Base-by-base conservation (phyloP, 2,113 vertebrate species). In the Mustela lutreola region DNA sequence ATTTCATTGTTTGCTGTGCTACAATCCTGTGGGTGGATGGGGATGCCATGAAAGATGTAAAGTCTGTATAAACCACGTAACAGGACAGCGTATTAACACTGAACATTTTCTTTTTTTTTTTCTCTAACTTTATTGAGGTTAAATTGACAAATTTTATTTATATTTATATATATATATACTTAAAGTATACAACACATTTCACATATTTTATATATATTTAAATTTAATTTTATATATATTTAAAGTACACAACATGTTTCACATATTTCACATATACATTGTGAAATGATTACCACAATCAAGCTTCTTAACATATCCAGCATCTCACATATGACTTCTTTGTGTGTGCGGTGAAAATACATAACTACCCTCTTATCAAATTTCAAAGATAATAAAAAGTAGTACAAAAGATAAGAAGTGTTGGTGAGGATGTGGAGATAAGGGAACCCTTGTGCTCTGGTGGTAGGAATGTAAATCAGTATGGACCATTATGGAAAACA, bases 1-100 rank as follows among this genome's bases (percentile, higher is more conserved):
- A 98, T 99, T 98, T 98, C 86, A 97, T 98, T 98, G 98, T 99
- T 99, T 99, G 98, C 97, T 98, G 97, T 99, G 80, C 98, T 98
- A 97, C 98, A 98, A 97, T 98, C 99, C 98, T 97, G 98, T 98
- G 97, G 99, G 99, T 99, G 99, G 98, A 99, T 98, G 98, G 98
- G 98, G 99, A 98, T 96, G 98, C 98, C 87, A 95, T 99, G 98
- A 99, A 99, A 98, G 99, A 99, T 99, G 99, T 98, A 98, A 99
- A 99, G 99, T 99, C 99, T 99, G 99, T 98, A 99, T 99, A 99
- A 99, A 98, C 98, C 98, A 98, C 98, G 98, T 98, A 99, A 99
- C 99, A 99, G 99, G 99, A 98, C 98, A 99, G 98, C 98, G 98
- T 99, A 99, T 99, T 99, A 99, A 99, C 98, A 99, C 98, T 98